Evolutionary conservation across 2,113 vertebrate genomes (phyloP).

Genomic region (Notarius lentiginosus): DNA sequence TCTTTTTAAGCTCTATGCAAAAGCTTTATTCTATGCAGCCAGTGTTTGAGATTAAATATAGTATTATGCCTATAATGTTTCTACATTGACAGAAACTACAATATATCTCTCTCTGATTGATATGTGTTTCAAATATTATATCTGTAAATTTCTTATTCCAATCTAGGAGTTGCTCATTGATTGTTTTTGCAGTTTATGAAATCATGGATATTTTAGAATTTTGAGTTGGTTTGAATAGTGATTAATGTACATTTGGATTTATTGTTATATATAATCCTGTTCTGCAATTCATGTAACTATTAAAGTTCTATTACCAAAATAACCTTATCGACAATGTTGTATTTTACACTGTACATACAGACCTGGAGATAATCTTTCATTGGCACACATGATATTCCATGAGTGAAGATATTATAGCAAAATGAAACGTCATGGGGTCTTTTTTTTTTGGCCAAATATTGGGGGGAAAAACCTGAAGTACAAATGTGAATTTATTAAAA

Average conservation of each 20-base stretch:
- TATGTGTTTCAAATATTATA: slow-evolving; percentile 22
- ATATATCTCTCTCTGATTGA: slow-evolving; percentile 9
- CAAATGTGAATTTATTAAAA: neutral
- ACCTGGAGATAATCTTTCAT: neutral
- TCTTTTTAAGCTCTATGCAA: slow-evolving; percentile 31
- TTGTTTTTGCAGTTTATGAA: neutral
- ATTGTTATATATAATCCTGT: neutral
- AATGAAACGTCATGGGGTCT: neutral
- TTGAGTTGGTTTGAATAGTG: slow-evolving; percentile 30
- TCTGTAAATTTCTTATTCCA: slow-evolving; percentile 47
- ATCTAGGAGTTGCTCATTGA: slow-evolving; percentile 8
- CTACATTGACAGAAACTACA: slow-evolving; percentile 23
- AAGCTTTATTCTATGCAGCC: slow-evolving; percentile 16
- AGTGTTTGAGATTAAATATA: slow-evolving; percentile 26
- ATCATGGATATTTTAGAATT: slow-evolving; percentile 20
- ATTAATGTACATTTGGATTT: slow-evolving; percentile 31
- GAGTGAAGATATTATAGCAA: neutral
- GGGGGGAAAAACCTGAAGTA: neutral
- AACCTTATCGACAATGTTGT: neutral
- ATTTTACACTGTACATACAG: neutral
- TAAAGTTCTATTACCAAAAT: slow-evolving; percentile 26
- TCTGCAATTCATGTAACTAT: slow-evolving; percentile 27
- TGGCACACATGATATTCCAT: neutral
- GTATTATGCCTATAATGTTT: slow-evolving; percentile 33
- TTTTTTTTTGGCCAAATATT: neutral